Evolutionary conservation across 2,113 vertebrate genomes (phyloP).

Genomic region (Rhinoptilus africanus): DNA sequence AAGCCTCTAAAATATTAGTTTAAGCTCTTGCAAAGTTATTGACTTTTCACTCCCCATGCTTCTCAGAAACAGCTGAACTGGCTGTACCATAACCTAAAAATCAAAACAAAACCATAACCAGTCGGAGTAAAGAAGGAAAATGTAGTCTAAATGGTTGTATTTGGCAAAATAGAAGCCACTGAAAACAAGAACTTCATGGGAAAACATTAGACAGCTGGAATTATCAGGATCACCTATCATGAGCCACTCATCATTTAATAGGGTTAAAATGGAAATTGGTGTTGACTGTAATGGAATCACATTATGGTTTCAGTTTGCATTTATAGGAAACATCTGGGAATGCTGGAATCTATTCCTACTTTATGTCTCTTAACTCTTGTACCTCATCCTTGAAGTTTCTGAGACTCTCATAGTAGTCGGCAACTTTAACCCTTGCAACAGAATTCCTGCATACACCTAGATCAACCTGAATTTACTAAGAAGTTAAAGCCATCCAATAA

Average conservation of each 20-base stretch:
- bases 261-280: constrained; percentile 23
- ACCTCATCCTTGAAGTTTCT: neutral
- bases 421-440: neutral
- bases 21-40: neutral
- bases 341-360: neutral
- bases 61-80: constrained; percentile 24
- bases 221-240: neutral
- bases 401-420: neutral
- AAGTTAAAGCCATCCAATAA: neutral
- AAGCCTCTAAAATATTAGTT: neutral
- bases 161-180: neutral
- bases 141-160: neutral
- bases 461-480: neutral
- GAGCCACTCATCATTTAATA: neutral
- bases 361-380: neutral
- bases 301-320: neutral
- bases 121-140: neutral
- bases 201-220: neutral
- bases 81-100: neutral
- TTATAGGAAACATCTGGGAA: constrained; percentile 29
- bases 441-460: neutral
- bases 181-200: neutral
- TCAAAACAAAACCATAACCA: neutral
- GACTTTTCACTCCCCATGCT: neutral
- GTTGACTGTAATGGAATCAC: constrained; percentile 3